Conservation (phyloP, 1,140 invertebrate species). For the Oreohelix idahoensis region DNA sequence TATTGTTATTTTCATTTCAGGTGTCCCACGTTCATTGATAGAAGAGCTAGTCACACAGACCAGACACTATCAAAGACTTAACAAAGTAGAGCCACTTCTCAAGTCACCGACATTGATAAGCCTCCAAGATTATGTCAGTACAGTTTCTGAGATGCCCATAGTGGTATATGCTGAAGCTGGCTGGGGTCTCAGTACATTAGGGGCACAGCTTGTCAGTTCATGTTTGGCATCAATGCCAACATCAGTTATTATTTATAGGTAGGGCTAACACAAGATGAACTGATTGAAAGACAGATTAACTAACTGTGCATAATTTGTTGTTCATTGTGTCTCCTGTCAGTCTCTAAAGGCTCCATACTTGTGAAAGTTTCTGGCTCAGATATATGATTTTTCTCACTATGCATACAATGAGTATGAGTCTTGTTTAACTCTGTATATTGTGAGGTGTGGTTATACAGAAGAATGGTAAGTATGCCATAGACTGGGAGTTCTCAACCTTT, state of each 20-base stretch:
- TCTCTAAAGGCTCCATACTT: no score
- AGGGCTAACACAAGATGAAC: no score
- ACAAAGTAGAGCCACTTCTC: neutral
- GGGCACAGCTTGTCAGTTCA: conserved; percentile 11
- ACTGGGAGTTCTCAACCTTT: no score
- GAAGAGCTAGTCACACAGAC: conserved; percentile 34
- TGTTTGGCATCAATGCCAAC: neutral
- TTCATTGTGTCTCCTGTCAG: no score
- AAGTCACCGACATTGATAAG: conserved; percentile 5
- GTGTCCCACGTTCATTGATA: conserved; percentile 11
- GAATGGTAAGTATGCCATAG: no score
- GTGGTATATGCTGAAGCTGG: conserved; percentile 10
- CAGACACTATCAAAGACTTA: conserved; percentile 5
- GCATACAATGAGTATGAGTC: no score
- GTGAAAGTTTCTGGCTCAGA: no score
- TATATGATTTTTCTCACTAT: no score
- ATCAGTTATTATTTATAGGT: conserved; percentile 21
- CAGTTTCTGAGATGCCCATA: conserved; percentile 17
- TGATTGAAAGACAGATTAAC: no score
- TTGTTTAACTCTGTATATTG: no score
- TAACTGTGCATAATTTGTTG: no score
- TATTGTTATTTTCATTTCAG: conserved; percentile 2
- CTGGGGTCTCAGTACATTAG: conserved; percentile 17
- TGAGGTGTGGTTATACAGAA: no score
- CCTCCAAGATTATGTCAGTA: conserved; percentile 20